Evolutionary conservation across 35 echinoderm and acorn worm genomes (phyloP).

Genomic region (Eucidaris tribuloides): DNA sequence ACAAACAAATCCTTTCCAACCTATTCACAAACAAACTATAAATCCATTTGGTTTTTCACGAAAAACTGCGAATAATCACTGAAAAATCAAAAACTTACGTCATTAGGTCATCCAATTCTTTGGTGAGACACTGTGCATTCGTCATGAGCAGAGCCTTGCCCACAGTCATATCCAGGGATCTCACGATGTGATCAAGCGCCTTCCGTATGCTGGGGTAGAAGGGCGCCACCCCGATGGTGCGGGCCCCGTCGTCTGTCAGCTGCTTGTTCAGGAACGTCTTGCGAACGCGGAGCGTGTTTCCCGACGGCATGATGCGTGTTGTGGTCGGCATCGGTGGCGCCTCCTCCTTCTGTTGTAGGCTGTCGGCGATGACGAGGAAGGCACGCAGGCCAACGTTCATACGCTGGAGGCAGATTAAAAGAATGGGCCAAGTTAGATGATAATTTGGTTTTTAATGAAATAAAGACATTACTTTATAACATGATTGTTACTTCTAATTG

Average conservation of each 20-base stretch:
- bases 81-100: constrained; percentile 63
- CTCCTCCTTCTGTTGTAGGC: constrained; percentile 92
- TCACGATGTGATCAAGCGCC: constrained; percentile 84
- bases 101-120: constrained; percentile 98
- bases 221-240: constrained; percentile 71
- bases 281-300: constrained; percentile 83
- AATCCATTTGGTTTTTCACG: no score
- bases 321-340: constrained; percentile 96
- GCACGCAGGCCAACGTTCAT: constrained; percentile 97
- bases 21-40: no score
- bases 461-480: no score
- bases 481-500: no score
- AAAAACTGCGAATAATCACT: background rate
- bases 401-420: no score
- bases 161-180: constrained; percentile 68
- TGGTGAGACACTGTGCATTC: constrained; percentile 88
- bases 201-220: constrained; percentile 79
- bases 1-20: no score
- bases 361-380: constrained; percentile 97
- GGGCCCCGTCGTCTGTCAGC: constrained; percentile 91
- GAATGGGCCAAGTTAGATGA: no score
- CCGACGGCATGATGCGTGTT: constrained; percentile 93
- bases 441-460: no score
- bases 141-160: constrained; percentile 94
- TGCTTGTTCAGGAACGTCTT: constrained; percentile 97